Evolutionary conservation across 2,113 vertebrate species (phyloP).

Genomic region (Delphinus delphis): DNA sequence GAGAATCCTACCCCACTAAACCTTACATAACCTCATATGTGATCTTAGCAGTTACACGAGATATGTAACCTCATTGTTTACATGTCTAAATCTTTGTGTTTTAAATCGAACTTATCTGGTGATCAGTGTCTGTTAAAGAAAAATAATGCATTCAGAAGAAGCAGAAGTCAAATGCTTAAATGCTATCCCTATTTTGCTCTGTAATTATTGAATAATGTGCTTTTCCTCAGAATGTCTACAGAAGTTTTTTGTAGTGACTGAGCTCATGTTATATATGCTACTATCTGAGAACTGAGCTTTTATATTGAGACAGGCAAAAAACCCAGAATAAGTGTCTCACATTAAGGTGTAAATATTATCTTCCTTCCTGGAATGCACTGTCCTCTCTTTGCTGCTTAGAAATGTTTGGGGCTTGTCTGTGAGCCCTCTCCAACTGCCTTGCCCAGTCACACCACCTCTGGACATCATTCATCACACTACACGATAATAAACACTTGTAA

Average conservation of each 20-base stretch:
- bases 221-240: not conserved
- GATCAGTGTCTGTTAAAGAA: not conserved
- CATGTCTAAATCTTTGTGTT: not conserved
- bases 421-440: not conserved
- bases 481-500: not conserved
- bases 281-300: not conserved
- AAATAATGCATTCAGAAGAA: not conserved
- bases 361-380: not conserved
- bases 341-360: not conserved
- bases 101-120: not conserved
- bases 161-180: not conserved
- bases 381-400: not conserved
- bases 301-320: not conserved
- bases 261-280: not conserved
- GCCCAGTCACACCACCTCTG: not conserved
- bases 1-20: not conserved
- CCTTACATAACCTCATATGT: not conserved
- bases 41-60: not conserved
- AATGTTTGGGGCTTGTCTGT: not conserved
- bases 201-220: not conserved
- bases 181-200: not conserved
- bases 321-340: not conserved
- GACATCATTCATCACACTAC: too few species aligned
- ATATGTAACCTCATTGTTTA: not conserved
- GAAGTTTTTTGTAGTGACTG: not conserved